Conservation (phyloP, 2,113 vertebrate species). For the Lepus europaeus region DNA sequence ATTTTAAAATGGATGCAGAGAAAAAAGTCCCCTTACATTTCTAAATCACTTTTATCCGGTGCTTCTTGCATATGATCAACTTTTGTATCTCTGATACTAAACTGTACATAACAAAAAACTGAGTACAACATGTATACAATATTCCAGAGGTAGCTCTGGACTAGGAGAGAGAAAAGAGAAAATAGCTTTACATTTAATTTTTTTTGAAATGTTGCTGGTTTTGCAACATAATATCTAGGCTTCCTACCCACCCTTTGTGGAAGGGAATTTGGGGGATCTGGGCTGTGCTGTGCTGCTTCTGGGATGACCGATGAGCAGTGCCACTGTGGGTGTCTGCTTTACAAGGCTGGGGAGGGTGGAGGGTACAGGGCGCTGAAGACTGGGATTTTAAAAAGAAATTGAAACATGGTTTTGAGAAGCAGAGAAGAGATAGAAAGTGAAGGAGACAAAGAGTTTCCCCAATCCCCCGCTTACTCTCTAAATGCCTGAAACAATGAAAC, state of each 20-base stretch:
- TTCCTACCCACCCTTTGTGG: neutral
- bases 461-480: too few relatives aligned
- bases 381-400: too few relatives aligned
- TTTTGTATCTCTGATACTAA: neutral
- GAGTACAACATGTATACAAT: neutral
- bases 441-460: too few relatives aligned
- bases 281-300: neutral
- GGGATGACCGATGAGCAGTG: neutral
- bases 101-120: neutral
- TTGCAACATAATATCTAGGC: neutral
- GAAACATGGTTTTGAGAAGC: too few relatives aligned
- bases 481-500: too few relatives aligned
- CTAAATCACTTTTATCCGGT: neutral
- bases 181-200: neutral
- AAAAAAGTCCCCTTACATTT: neutral
- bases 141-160: neutral
- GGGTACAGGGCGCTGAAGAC: too few relatives aligned
- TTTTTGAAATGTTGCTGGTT: constrained; percentile 15
- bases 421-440: too few relatives aligned
- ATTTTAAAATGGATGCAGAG: neutral
- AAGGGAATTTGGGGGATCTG: neutral
- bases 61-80: neutral
- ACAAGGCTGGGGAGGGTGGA: fast-evolving
- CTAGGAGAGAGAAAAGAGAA: neutral
- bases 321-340: fast-evolving